Evolutionary conservation across 2,797 vertebrate genomes (phyloP).

Genomic region (Coracias cyanogaster): DNA sequence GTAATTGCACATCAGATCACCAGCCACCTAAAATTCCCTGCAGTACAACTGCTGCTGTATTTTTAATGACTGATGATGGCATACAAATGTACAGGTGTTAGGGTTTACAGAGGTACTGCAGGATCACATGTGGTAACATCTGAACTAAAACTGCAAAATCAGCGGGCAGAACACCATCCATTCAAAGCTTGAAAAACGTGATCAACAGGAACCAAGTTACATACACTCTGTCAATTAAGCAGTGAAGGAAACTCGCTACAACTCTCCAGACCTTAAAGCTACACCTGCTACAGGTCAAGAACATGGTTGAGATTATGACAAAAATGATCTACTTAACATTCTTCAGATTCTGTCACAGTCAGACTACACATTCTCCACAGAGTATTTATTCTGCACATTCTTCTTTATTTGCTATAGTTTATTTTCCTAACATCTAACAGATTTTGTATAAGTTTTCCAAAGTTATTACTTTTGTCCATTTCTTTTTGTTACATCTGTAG

Average conservation of each 20-base stretch:
- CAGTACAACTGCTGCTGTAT: neutral
- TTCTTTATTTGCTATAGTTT: neutral
- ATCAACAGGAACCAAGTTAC: accelerated
- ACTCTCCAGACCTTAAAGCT: neutral
- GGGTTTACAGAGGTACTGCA: neutral
- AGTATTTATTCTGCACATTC: neutral
- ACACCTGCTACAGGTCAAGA: neutral
- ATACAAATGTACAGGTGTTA: neutral
- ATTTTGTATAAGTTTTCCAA: neutral
- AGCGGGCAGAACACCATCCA: neutral
- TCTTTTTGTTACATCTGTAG: neutral
- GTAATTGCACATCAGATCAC: neutral
- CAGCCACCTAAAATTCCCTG: neutral
- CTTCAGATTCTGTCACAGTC: neutral
- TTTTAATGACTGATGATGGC: neutral
- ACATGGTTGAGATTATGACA: neutral
- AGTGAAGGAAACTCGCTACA: neutral
- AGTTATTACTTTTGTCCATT: neutral
- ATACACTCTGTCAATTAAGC: neutral
- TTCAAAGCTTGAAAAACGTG: neutral
- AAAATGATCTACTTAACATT: neutral
- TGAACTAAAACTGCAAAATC: neutral
- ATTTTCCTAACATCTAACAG: neutral
- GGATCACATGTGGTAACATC: neutral
- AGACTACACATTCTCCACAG: neutral